These are phyloP conservation scores for Caenorhabditis uteleia DNA, from an alignment of 2,888 invertebrate genomes.

Conservation along the genomic window DNA sequence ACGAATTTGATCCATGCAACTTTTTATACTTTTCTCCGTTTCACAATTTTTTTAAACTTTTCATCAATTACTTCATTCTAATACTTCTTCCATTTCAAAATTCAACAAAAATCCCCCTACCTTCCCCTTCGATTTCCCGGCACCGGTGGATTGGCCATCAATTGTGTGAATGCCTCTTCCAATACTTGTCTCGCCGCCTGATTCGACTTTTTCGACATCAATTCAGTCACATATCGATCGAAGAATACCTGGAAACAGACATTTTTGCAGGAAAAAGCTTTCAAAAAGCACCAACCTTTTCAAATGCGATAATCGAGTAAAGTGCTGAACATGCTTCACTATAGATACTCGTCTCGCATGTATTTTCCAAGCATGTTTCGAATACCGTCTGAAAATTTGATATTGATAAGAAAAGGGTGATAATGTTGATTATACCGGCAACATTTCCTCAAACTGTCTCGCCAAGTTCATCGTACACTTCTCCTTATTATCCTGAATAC, in stretches of 20 bases:
- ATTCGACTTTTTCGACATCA: slow-evolving; percentile 45
- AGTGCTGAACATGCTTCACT: slow-evolving; percentile 70
- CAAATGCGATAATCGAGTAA: slow-evolving; percentile 71
- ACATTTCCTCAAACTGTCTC: slow-evolving; percentile 20
- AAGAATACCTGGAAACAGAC: slow-evolving; percentile 38
- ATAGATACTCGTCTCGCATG: slow-evolving; percentile 71
- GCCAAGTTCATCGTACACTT: slow-evolving; percentile 21
- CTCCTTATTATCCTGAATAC: slow-evolving; percentile 8
- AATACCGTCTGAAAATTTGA: slow-evolving; percentile 66
- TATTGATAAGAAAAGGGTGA: neutral
- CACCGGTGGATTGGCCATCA: slow-evolving; percentile 27
- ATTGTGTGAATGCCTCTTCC: slow-evolving; percentile 31
- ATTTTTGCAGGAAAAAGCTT: neutral
- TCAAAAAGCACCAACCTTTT: slow-evolving; percentile 60
- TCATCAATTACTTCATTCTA: too few relatives aligned
- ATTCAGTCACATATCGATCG: slow-evolving; percentile 37
- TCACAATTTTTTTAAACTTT: too few relatives aligned
- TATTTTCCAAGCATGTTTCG: slow-evolving; percentile 70
- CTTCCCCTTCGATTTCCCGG: slow-evolving; percentile 25
- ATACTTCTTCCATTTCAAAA: too few relatives aligned
- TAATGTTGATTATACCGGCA: slow-evolving; percentile 27
- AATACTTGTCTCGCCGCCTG: slow-evolving; percentile 30
- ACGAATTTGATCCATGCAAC: too few relatives aligned
- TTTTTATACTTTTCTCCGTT: too few relatives aligned
- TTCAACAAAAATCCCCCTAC: slow-evolving; percentile 4